Percentiles rank a stretch among this genome's conserved stretches.
These are phyloP conservation scores for Platyscapa corneri DNA, from an alignment of 1,140 invertebrate genomes.

Conservation along the genomic window DNA sequence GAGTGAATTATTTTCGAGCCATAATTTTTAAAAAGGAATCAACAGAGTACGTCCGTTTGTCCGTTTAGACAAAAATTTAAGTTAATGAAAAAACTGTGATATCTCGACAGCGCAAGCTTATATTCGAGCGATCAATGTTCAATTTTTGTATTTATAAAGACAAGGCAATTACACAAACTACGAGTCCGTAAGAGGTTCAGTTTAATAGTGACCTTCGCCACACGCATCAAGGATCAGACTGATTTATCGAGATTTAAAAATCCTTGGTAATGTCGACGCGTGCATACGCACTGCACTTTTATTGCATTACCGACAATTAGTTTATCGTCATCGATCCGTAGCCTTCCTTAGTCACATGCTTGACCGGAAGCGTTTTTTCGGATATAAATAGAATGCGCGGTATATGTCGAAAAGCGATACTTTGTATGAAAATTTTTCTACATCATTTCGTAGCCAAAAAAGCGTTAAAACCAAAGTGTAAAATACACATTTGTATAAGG, in stretches of 20 bases:
- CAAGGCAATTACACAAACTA: not conserved
- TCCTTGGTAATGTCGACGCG: not conserved
- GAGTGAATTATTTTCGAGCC: not conserved
- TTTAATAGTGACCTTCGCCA: not conserved
- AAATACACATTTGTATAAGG: not conserved
- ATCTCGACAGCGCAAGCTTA: not conserved
- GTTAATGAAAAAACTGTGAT: too few relatives aligned
- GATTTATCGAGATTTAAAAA: not conserved
- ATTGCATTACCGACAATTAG: not conserved
- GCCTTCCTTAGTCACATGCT: not conserved
- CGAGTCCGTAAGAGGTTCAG: not conserved
- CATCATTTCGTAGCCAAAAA: not conserved
- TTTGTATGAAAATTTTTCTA: not conserved
- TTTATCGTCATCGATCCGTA: not conserved
- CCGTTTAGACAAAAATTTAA: too few relatives aligned
- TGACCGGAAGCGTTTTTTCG: not conserved
- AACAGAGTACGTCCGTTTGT: too few relatives aligned
- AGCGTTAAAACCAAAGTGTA: not conserved
- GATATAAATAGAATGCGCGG: not conserved
- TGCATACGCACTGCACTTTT: not conserved
- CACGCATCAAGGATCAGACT: not conserved
- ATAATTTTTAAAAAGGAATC: too few relatives aligned
- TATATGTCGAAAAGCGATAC: not conserved
- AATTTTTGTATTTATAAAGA: not conserved
- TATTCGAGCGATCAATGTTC: not conserved